Base-by-base conservation (phyloP, 1,140 invertebrate species). In the Venturia canescens region DNA sequence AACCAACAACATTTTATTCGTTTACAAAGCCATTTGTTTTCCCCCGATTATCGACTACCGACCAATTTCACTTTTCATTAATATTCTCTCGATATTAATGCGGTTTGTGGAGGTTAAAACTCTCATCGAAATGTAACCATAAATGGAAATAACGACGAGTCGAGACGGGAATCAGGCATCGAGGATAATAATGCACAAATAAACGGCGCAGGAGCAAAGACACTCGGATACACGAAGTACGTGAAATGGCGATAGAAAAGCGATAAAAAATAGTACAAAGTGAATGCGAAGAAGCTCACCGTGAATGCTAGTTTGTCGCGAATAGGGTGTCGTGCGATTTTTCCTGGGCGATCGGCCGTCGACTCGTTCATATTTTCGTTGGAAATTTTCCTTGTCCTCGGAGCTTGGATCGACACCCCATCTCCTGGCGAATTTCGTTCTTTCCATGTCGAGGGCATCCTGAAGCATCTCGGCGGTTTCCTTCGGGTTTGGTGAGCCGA, bases 381-480 rank as follows among this genome's bases (percentile, higher is more conserved):
- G 85, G 3, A 80, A 84, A 78, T 92, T 91, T 79, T 92, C 90
- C 84, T 92, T 91, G 77, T 92, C 89, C n/a, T 90, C 88, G 13
- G 83, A 84, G 9, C 85, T 80, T 0, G 89, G 89, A 84, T 92
- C 89, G 38, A 92, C 84, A 69, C 90, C 90, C 90, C 90, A 91
- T 80, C 90, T 83, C 5, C 83, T 86, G 0, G 85, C 80, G 80
- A 92, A 92, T 44, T 85, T 88, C 29, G 82, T 87, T 31, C 90
- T 84, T 57, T 92, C 90, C 23, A 80, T 75, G n/a, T 91, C 89
- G 4, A 91, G 69, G 0, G 90, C 85, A 29, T 91, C 91, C 31
- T 91, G 89, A 0, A 91, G 83, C 44, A 92, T 82, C 7, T 91
- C 90, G 3, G 88, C 86, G 9, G 89, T 91, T 0, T 91, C 90